phyloP scores from a whole-genome alignment of 2,888 invertebrate genomes.

The Watsonalla binaria region DNA sequence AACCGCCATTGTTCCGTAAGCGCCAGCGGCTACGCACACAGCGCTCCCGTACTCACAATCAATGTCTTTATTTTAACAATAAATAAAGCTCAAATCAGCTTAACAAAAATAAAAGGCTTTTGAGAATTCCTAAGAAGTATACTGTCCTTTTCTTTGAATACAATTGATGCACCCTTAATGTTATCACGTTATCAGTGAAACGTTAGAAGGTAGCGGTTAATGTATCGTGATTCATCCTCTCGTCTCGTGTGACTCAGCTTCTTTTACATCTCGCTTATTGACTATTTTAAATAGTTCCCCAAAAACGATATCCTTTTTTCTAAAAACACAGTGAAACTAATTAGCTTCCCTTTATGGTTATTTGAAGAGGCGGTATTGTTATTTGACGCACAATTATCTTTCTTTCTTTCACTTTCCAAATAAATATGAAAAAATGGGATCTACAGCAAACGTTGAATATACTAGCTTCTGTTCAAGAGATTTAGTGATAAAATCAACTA shows the following conservation, averaged over 20 bases:
- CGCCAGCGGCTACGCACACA: conserved; percentile 54
- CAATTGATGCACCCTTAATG: conserved; percentile 41
- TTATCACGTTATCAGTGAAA: conserved; percentile 53
- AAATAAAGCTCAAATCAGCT: conserved; percentile 10
- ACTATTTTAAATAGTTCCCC: conserved; percentile 19
- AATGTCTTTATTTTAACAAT: conserved; percentile 33
- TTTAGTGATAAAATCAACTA: too few relatives aligned
- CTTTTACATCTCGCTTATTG: conserved; percentile 14
- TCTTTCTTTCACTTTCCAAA: too few relatives aligned
- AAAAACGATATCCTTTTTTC: neutral
- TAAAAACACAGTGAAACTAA: neutral
- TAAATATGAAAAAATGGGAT: too few relatives aligned
- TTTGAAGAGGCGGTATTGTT: neutral
- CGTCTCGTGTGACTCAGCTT: conserved; percentile 44
- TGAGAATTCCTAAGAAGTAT: conserved; percentile 11
- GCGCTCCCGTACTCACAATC: conserved; percentile 50
- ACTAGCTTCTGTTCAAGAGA: too few relatives aligned
- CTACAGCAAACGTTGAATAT: too few relatives aligned
- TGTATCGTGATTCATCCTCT: conserved; percentile 48
- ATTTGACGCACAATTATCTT: neutral
- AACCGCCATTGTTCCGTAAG: conserved; percentile 56
- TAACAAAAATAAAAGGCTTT: neutral
- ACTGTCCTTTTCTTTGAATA: conserved; percentile 31
- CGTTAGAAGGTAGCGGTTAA: conserved; percentile 54
- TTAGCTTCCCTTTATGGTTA: neutral